A percentile compares a stretch with the other conserved stretches of the same genome.
Evolutionary conservation across 2,113 vertebrate species (phyloP).

Genomic region (Sceloporus undulatus): DNA sequence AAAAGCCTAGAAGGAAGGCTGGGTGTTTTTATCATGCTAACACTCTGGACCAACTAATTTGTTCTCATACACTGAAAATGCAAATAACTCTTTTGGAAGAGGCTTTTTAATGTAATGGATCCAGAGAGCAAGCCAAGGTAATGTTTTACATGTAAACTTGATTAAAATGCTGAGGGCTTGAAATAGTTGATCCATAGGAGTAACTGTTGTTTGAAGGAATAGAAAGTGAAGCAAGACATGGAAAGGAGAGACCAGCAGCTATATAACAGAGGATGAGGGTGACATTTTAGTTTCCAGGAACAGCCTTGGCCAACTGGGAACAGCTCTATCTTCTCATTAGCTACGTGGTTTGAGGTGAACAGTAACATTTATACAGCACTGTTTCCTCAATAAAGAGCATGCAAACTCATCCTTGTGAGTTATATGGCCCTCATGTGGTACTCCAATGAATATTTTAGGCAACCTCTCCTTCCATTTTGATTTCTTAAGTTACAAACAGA

Average conservation of each 20-base stretch:
- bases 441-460: conserved; percentile 22
- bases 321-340: conserved; percentile 46
- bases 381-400: conserved; percentile 62
- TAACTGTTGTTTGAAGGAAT: conserved; percentile 32
- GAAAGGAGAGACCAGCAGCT: conserved; percentile 16
- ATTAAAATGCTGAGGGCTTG: conserved; percentile 54
- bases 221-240: background rate
- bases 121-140: conserved; percentile 52
- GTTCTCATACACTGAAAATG: conserved; percentile 57
- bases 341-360: conserved; percentile 40
- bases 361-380: conserved; percentile 58
- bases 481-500: background rate
- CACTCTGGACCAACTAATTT: conserved; percentile 48
- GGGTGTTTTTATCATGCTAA: conserved; percentile 36
- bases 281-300: conserved; percentile 63
- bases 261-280: conserved; percentile 31
- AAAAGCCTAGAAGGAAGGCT: conserved; percentile 26
- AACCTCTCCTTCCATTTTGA: background rate
- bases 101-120: conserved; percentile 51
- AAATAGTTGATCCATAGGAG: conserved; percentile 23
- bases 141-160: conserved; percentile 60
- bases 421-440: conserved; percentile 36
- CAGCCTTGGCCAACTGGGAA: conserved; percentile 42
- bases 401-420: conserved; percentile 54
- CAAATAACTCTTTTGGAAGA: conserved; percentile 60